A percentile compares a stretch with the other conserved stretches of the same genome.
These are phyloP conservation scores for Pelosia muscerda DNA, from an alignment of 2,888 invertebrate genomes.

Conservation along the genomic window DNA sequence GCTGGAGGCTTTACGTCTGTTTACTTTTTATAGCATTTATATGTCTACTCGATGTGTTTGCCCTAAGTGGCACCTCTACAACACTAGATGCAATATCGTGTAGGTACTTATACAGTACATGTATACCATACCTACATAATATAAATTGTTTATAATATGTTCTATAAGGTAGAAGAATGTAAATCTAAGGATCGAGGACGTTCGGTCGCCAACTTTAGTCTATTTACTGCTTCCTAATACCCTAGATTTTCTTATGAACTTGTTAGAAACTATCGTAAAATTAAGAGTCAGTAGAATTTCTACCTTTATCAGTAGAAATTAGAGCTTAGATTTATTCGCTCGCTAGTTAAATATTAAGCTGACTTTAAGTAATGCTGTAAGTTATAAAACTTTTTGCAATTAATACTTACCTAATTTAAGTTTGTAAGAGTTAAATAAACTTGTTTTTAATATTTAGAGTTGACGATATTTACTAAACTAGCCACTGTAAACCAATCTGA, in stretches of 20 bases:
- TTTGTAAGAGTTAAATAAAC: neutral
- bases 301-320: neutral
- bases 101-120: too few species aligned
- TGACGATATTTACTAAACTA: too few species aligned
- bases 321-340: neutral
- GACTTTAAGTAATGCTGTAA: slow-evolving; percentile 4
- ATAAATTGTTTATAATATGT: neutral
- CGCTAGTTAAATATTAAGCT: neutral
- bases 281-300: neutral
- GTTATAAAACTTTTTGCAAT: neutral
- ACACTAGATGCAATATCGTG: too few species aligned
- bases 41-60: neutral
- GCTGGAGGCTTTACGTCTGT: too few species aligned
- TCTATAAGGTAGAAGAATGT: neutral
- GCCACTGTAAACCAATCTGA: too few species aligned
- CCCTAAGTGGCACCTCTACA: too few species aligned
- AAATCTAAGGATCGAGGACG: neutral
- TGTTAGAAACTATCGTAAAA: slow-evolving; percentile 15
- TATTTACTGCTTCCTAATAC: neutral
- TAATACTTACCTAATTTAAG: neutral
- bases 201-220: neutral
- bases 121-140: too few species aligned
- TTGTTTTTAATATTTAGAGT: too few species aligned
- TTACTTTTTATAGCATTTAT: too few species aligned
- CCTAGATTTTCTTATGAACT: neutral